Evolutionary conservation across 2,888 invertebrate genomes (phyloP), one percentile per base, ranked within the genome.

Genomic region (Netelia virgata): DNA sequence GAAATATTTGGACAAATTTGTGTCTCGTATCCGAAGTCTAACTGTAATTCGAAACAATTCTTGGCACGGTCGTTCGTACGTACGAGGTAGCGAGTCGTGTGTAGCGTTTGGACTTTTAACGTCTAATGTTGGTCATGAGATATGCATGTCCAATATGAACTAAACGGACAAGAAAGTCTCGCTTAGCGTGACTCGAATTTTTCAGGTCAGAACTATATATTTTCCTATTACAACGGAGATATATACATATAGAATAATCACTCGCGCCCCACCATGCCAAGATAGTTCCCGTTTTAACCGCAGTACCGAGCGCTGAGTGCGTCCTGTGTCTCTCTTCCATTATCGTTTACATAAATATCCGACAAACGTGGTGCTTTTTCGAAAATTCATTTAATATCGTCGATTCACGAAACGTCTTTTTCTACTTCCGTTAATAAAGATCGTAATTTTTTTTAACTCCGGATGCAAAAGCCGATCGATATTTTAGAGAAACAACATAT

Each of bases 131-230:
- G 41, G 63, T 64, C 84, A 66, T 64, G 77, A 84, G 76, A 81
- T 77, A 72, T 84, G 84, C 80, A 84, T 81, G 76, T 87, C 90
- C 88, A 90, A 90, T 91, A 88, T 77, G 57, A 84, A 68, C 61
- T 41, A 16, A 59, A 68, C 76, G 73, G 55, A 68, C 68, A 69
- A 16, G 63, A 82, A 73, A 73, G 20, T 84, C 77, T 77, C 69
- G 83, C 83, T 87, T 91, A 87, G 92, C 92, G 92, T 92, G 92
- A 92, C 92, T 92, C 88, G 87, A 89, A 89, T 88, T 88, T 91
- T 92, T 86, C 91, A 92, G 92, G 92, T 92, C 92, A 91, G 85
- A 88, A 91, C 91, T 90, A 91, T 92, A 92, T 91, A 92, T 92
- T 92, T 92, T 86, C 89, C 89, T 91, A 91, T 92, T 91, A 92